Evolutionary conservation across 2,113 vertebrate species (phyloP), one percentile per base, ranked within the genome.

Genomic region (Zeus faber): DNA sequence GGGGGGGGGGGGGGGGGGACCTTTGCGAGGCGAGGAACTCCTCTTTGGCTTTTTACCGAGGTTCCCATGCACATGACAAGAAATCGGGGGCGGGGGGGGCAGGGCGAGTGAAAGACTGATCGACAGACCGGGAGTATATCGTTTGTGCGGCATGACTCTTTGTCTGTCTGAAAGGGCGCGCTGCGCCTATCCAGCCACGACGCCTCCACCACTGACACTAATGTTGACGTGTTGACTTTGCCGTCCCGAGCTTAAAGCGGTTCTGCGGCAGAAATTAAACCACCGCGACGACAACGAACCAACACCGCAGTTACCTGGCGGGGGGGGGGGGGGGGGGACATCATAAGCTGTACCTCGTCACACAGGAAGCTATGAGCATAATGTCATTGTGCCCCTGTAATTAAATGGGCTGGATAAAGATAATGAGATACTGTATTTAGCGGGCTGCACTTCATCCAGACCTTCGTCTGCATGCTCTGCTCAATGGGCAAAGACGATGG

Each of bases 361-460:
- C 9, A 2, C 3, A 35, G 33, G 8, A 35, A 35, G 8, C 2
- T 11, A 33, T 11, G 31, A 33, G 4, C 26, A 5, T 29, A 33
- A 33, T 20, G 21, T 26, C 9, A 39, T 45, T 46, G 57, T 21
- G 39, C 31, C 27, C 14, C 6, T 18, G 20, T 20, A 47, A 49
- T 61, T 56, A 65, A 84, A 60, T 27, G 63, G 64, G 66, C 65
- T 56, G 63, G 77, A 81, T 81, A 74, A 72, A 80, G 79, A 86
- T 79, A 82, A 83, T 77, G 65, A 82, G 76, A 86, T 91, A 87
- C 93, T 35, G 3, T n/a, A n/a, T 14, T 87, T 89, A 88, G 87
- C 83, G 87, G 86, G 83, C 89, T 74, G 80, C 62, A 86, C 91
- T 92, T 91, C 88, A 89, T 71, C 86, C 87, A 87, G 91, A 89